Evolutionary conservation across 2,888 invertebrate genomes (phyloP).

Genomic region (Agapetus fuscipes): DNA sequence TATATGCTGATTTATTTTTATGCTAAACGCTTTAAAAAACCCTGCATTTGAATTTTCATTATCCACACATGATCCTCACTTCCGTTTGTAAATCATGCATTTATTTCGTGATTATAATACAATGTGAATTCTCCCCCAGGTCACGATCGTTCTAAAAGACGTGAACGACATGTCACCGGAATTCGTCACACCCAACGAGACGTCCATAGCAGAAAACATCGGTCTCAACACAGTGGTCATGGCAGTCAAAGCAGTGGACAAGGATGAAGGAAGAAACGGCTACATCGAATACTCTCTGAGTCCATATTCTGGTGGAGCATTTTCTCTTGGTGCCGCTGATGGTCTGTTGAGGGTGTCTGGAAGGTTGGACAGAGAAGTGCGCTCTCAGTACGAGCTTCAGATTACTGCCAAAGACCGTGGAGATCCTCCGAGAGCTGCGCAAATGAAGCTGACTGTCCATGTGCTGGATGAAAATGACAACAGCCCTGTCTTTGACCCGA

Average conservation of each 20-base stretch:
- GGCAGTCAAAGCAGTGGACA: constrained; percentile 81
- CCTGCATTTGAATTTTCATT: background rate
- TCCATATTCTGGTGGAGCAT: constrained; percentile 58
- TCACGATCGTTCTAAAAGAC: constrained; percentile 77
- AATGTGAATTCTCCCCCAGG: constrained; percentile 45
- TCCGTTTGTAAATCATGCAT: background rate
- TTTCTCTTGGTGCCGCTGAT: constrained; percentile 78
- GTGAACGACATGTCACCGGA: constrained; percentile 88
- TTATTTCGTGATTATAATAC: background rate
- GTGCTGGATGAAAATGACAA: constrained; percentile 87
- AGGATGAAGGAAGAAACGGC: constrained; percentile 85
- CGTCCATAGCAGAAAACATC: constrained; percentile 75
- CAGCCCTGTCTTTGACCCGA: constrained; percentile 79
- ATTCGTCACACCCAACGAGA: constrained; percentile 71
- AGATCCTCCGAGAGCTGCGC: constrained; percentile 65
- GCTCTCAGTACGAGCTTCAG: constrained; percentile 62
- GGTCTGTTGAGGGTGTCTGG: constrained; percentile 78
- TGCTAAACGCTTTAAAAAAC: too few species aligned
- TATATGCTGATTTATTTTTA: too few species aligned
- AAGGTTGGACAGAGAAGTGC: constrained; percentile 75
- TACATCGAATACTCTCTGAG: constrained; percentile 79
- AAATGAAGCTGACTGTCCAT: constrained; percentile 58
- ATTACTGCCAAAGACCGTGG: constrained; percentile 85
- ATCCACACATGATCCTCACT: too few species aligned
- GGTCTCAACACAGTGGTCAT: constrained; percentile 79